These are phyloP conservation scores for Colletes collaris DNA, from an alignment of 2,888 invertebrate species.

Conservation along the genomic window DNA sequence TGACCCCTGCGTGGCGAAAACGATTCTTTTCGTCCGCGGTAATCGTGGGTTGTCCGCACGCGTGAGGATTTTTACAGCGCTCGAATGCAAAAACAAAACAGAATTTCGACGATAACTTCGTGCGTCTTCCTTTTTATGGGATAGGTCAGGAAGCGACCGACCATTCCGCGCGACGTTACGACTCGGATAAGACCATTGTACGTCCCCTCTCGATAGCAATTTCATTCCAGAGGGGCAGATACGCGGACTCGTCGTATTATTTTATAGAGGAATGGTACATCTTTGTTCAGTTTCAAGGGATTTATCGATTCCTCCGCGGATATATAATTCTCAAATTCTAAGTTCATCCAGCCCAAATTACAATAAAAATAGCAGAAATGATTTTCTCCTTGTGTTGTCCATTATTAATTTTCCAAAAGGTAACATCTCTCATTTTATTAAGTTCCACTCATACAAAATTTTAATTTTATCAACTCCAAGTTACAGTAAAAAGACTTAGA, in stretches of 20 bases:
- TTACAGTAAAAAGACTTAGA: too few species aligned
- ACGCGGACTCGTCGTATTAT: constrained; percentile 7
- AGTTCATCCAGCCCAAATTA: too few species aligned
- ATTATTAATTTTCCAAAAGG: too few species aligned
- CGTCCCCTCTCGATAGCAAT: constrained; percentile 28
- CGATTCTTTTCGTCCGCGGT: constrained; percentile 16
- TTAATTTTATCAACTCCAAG: too few species aligned
- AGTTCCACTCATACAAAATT: too few species aligned
- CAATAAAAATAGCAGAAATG: too few species aligned
- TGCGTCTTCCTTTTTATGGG: constrained; percentile 50
- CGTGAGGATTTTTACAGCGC: constrained; percentile 39
- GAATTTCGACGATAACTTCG: constrained; percentile 42
- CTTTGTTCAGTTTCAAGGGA: too few species aligned
- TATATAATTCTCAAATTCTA: too few species aligned
- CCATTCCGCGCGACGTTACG: neutral
- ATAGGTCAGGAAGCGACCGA: constrained; percentile 23
- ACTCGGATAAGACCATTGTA: constrained; percentile 16
- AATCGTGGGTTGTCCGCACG: constrained; percentile 33
- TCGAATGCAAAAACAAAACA: constrained; percentile 31
- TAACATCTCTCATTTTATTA: too few species aligned
- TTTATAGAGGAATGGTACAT: neutral
- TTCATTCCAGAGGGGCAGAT: neutral
- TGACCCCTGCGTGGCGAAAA: neutral
- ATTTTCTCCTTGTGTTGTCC: too few species aligned
- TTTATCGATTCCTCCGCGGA: too few species aligned